A percentile compares a stretch with the other conserved stretches of the same genome.
Conservation (phyloP, 2,797 vertebrate species). For the Lithobates sylvaticus region DNA sequence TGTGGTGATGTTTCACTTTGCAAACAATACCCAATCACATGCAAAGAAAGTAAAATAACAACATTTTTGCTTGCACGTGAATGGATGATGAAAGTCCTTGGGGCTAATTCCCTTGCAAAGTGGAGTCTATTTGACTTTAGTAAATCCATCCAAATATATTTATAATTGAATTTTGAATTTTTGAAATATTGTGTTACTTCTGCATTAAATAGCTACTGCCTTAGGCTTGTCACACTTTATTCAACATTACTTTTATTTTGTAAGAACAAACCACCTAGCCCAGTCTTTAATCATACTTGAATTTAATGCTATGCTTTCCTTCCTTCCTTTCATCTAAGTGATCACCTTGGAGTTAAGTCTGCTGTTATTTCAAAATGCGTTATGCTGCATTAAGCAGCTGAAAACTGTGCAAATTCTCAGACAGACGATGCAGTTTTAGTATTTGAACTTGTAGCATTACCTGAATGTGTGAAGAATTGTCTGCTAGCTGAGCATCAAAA, state of each 20-base stretch:
- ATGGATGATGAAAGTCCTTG: too few species aligned
- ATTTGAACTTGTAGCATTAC: conserved; percentile 5
- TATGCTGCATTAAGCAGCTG: conserved; percentile 11
- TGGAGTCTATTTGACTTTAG: too few species aligned
- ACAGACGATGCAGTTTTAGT: not conserved
- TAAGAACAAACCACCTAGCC: not conserved
- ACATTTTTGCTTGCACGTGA: too few species aligned
- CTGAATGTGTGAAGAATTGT: conserved; percentile 1
- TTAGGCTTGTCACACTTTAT: not conserved
- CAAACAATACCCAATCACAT: too few species aligned
- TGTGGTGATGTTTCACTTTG: too few species aligned
- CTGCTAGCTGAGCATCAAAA: conserved; percentile 13
- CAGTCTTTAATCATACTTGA: not conserved
- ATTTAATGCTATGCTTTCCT: not conserved
- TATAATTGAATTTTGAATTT: not conserved
- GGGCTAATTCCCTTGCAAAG: too few species aligned
- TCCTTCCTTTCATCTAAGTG: not conserved
- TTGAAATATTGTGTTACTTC: not conserved
- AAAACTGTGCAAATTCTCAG: conserved; percentile 23
- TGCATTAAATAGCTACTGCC: not conserved
- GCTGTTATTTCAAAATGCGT: not conserved
- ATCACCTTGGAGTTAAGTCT: not conserved
- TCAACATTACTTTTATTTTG: not conserved
- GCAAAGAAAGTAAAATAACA: too few species aligned
- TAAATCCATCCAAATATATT: not conserved